phyloP scores from a whole-genome alignment of 2,888 invertebrate species.

The Yponomeuta evonymella region DNA sequence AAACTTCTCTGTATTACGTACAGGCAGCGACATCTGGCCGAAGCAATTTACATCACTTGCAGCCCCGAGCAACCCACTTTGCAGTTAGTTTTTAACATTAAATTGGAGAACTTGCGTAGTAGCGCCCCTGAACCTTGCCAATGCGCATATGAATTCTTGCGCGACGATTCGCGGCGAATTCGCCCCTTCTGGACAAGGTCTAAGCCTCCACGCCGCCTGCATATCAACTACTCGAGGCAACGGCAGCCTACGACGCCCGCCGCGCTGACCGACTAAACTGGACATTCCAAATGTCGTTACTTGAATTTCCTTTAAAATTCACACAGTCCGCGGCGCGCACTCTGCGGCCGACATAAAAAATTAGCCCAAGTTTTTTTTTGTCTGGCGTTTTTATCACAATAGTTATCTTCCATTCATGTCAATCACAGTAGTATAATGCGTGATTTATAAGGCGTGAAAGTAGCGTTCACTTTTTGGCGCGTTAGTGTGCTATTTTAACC shows the following conservation, averaged over 20 bases:
- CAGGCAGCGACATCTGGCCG: no score
- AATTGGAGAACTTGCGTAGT: no score
- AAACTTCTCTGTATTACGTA: no score
- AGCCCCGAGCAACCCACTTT: no score
- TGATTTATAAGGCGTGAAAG: conserved; percentile 69
- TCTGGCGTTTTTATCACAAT: conserved; percentile 64
- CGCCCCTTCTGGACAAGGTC: neutral
- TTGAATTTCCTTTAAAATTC: conserved; percentile 63
- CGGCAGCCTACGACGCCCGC: conserved; percentile 44
- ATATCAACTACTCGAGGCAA: conserved; percentile 68
- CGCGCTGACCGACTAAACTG: conserved; percentile 69
- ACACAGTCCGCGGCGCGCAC: conserved; percentile 47
- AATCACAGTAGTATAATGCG: conserved; percentile 67
- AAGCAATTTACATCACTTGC: no score
- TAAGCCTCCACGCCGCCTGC: conserved; percentile 13
- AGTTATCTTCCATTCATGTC: conserved; percentile 69
- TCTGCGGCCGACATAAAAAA: conserved; percentile 60
- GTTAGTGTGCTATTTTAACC: conserved; percentile 40
- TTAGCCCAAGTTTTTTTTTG: conserved; percentile 64
- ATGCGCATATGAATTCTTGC: no score
- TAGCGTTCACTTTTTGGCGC: conserved; percentile 52
- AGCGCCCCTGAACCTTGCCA: no score
- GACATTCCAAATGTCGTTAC: conserved; percentile 65
- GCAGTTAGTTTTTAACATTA: no score
- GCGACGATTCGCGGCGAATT: no score